These are phyloP conservation scores for Sphenopsis melanotis DNA, from an alignment of 2,797 vertebrate genomes.

Conservation along the genomic window DNA sequence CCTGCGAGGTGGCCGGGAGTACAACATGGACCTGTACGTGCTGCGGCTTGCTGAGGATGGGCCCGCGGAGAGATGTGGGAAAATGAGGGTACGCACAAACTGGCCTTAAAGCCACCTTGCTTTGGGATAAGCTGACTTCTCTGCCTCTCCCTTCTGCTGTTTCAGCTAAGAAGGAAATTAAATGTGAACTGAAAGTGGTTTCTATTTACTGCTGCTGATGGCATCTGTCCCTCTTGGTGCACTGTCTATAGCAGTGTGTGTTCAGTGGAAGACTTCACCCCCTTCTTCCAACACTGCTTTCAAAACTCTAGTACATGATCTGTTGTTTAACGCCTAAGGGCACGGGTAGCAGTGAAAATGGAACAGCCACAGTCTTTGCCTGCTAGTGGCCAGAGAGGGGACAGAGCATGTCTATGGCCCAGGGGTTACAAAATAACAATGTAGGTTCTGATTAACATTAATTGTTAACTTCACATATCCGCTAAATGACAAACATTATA, in stretches of 20 bases:
- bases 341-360: not conserved
- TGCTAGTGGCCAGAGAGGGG: not conserved
- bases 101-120: not conserved
- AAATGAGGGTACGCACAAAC: constrained; percentile 87
- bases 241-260: not conserved
- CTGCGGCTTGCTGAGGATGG: constrained; percentile 95
- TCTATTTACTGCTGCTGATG: not conserved
- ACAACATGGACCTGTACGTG: constrained; percentile 99
- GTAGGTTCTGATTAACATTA: not conserved
- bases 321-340: not conserved
- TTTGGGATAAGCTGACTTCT: not conserved
- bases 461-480: not conserved
- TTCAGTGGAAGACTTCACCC: not conserved
- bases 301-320: not conserved
- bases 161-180: not conserved
- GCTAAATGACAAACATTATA: not conserved
- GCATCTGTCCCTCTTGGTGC: not conserved
- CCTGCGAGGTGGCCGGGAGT: constrained; percentile 94
- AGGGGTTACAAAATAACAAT: not conserved
- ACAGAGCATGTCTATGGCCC: not conserved
- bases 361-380: not conserved
- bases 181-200: not conserved
- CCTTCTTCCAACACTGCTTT: not conserved
- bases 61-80: constrained; percentile 92
- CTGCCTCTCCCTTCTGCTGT: not conserved